Conservation (phyloP, 2,113 vertebrate genomes). For the Eptesicus fuscus region DNA sequence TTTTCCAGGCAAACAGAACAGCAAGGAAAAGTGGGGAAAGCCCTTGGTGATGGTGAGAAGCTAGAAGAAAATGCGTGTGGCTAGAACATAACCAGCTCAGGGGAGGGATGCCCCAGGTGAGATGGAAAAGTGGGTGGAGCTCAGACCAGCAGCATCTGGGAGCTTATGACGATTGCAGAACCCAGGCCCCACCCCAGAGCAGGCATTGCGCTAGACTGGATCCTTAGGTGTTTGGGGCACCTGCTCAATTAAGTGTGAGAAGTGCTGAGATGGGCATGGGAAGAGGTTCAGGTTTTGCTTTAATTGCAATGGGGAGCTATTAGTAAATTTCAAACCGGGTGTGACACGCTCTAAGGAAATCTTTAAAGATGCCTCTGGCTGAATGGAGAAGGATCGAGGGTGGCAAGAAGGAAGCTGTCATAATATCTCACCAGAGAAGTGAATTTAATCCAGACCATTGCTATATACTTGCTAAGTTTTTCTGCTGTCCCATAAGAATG, state of each 20-base stretch:
- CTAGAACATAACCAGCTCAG: background rate
- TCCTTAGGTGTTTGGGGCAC: fast-evolving
- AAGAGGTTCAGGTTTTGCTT: background rate
- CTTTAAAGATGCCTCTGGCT: background rate
- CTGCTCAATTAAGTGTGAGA: background rate
- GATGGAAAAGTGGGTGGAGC: background rate
- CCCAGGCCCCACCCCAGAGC: no score
- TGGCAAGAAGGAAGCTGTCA: background rate
- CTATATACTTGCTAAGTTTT: background rate
- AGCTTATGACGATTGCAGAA: background rate
- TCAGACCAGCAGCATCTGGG: background rate
- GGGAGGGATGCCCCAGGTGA: background rate
- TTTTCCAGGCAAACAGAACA: background rate
- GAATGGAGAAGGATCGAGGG: background rate
- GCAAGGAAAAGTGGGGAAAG: background rate
- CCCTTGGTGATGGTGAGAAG: background rate
- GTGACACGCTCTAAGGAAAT: background rate
- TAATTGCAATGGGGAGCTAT: no score
- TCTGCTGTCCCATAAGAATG: background rate
- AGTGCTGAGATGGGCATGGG: background rate
- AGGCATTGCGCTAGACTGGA: no score
- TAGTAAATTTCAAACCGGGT: background rate
- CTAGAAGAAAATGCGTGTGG: background rate
- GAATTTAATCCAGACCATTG: background rate
- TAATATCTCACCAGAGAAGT: background rate